Evolutionary conservation across 1,140 invertebrate species (phyloP), one percentile per base, ranked within the genome.

Genomic region (Mercenaria mercenaria): DNA sequence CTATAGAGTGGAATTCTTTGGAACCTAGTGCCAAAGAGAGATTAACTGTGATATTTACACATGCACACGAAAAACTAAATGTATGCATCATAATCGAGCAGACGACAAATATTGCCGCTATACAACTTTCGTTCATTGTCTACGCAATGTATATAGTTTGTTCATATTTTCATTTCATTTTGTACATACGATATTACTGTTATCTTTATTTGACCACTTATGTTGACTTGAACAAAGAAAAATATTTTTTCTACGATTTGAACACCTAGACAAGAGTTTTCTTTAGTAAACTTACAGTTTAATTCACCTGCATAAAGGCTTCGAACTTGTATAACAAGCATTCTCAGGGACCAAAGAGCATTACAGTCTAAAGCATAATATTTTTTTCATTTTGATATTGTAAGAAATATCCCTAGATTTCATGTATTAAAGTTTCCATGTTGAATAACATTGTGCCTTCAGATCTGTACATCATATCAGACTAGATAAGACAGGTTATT

Each of bases 131-230:
- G 10, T 72, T 37, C 67, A 72, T 39, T 72, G 34, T 41, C 67
- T 72, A 72, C 67, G 67, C 67, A 72, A 72, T 72, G 67, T 72
- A 72, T 18, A 72, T 72, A 72, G 20, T 20, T 64, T 64, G 15
- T 59, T 59, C 59, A 64, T 64, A 64, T n/a, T 64, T n/a, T n/a
- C n/a, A n/a, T n/a, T 20, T 20, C 52, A 56, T 56, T 23, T 64
- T 64, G 59, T 64, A 64, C 26, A 29, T 64, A 64, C 4, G 59
- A 4, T 29, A 11, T 64, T 64, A 29, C n/a, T 10, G 29, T 29
- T 2, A 64, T 64, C n/a, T 56, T 56, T 56, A 23, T 56, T 56
- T 56, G 8, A 56, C 3, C 52, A 23, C n/a, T 56, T 56, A 23
- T 56, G 52, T 56, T 56, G 52, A 56, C 15, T 56, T 56, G 8